Percentiles rank a stretch among this genome's conserved stretches.
phyloP scores from a whole-genome alignment of 1,140 invertebrate species.

The Lasaia peninsularis region DNA sequence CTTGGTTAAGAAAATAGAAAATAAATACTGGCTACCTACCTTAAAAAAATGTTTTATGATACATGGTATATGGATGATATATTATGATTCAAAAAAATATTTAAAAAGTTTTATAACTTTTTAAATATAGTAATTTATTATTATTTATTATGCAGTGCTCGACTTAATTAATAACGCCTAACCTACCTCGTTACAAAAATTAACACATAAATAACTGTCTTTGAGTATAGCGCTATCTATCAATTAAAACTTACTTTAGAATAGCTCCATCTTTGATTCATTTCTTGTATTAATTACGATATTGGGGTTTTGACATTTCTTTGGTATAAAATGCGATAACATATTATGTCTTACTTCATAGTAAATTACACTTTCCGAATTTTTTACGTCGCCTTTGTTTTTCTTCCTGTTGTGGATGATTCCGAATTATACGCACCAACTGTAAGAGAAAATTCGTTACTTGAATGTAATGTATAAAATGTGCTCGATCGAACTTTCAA shows the following conservation, averaged over 20 bases:
- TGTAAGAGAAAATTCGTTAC: conserved; percentile 58
- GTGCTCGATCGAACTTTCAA: no score
- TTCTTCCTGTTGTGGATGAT: not conserved
- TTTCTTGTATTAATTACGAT: not conserved
- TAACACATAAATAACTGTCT: not conserved
- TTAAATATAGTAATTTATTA: not conserved
- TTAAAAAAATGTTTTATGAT: no score
- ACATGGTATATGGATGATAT: no score
- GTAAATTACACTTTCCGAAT: not conserved
- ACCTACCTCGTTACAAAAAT: not conserved
- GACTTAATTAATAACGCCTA: not conserved
- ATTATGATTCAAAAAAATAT: no score
- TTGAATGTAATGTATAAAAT: no score
- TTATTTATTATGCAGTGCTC: not conserved
- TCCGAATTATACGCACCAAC: not conserved
- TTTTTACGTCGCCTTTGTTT: conserved; percentile 1
- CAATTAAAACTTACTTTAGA: not conserved
- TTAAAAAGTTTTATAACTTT: not conserved
- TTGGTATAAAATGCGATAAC: conserved; percentile 1
- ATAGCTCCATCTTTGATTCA: not conserved
- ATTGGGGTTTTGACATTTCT: not conserved
- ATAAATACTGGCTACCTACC: no score
- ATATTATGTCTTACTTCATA: not conserved
- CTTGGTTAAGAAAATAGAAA: no score
- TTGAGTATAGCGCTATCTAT: not conserved